phyloP scores from a whole-genome alignment of 2,888 invertebrate species.

The Cybosia mesomella region DNA sequence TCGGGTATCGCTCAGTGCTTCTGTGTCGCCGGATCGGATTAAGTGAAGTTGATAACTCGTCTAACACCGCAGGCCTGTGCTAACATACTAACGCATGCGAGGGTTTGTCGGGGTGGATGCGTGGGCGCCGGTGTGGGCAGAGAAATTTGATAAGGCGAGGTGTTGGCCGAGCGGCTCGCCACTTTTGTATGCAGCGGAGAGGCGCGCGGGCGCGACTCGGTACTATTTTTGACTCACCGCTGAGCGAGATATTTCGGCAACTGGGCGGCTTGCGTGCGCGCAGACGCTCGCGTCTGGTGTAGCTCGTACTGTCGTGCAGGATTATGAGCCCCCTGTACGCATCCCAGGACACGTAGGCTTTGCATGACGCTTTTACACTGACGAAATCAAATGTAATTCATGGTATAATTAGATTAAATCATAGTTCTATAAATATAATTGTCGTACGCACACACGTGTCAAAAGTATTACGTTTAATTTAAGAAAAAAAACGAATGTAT shows the following conservation, averaged over 20 bases:
- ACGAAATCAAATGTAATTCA: constrained; percentile 22
- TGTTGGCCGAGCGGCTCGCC: constrained; percentile 67
- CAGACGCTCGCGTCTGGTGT: constrained; percentile 36
- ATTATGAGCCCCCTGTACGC: constrained; percentile 35
- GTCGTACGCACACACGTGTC: constrained; percentile 35
- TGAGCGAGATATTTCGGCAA: constrained; percentile 70
- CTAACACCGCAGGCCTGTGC: constrained; percentile 69
- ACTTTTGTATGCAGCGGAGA: constrained; percentile 83
- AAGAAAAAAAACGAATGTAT: constrained; percentile 38
- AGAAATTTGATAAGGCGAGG: constrained; percentile 85
- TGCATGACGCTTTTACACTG: constrained; percentile 50
- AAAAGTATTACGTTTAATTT: constrained; percentile 41
- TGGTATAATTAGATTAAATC: constrained; percentile 34
- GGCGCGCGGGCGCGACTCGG: constrained; percentile 60
- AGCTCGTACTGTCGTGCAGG: constrained; percentile 27
- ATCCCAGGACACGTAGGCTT: constrained; percentile 42
- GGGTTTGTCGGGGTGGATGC: constrained; percentile 59
- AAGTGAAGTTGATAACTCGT: constrained; percentile 66
- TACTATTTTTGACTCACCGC: constrained; percentile 81
- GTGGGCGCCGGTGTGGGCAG: constrained; percentile 77
- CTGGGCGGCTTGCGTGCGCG: constrained; percentile 51
- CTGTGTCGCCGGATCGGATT: constrained; percentile 63
- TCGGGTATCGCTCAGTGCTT: constrained; percentile 72
- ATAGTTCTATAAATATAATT: constrained; percentile 46
- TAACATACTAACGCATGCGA: constrained; percentile 83